These are phyloP conservation scores for Strigamia crassipes DNA, from an alignment of 2,888 invertebrate genomes.

Conservation along the genomic window DNA sequence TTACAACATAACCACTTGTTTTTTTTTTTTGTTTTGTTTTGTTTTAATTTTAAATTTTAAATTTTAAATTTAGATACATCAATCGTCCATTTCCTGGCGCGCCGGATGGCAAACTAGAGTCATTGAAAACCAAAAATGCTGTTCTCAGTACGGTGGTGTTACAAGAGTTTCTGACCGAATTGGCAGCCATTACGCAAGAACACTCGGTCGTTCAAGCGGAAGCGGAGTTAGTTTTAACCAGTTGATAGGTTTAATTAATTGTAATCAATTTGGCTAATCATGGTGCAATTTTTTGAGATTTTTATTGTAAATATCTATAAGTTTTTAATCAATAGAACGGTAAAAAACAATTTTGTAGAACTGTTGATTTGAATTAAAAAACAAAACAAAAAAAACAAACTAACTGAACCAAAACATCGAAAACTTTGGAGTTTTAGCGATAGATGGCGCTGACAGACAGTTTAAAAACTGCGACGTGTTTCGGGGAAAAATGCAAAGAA, in stretches of 20 bases:
- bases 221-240: neutral
- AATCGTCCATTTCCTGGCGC: slow-evolving; percentile 51
- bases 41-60: neutral
- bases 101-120: slow-evolving; percentile 54
- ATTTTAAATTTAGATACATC: slow-evolving; percentile 50
- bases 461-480: neutral
- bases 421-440: neutral
- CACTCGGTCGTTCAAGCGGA: slow-evolving; percentile 67
- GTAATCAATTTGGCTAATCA: neutral
- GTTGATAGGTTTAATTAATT: neutral
- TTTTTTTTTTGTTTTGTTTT: neutral
- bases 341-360: neutral
- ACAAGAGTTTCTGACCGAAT: slow-evolving; percentile 94
- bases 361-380: neutral
- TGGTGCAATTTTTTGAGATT: slow-evolving; percentile 1
- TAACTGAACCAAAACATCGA: too few species aligned
- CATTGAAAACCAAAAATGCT: slow-evolving; percentile 55
- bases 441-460: neutral
- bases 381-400: neutral
- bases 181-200: slow-evolving; percentile 92
- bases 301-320: neutral
- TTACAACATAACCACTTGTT: too few species aligned
- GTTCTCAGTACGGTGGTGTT: slow-evolving; percentile 84
- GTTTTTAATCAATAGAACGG: neutral
- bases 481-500: neutral